Percentiles rank a stretch among this genome's conserved stretches.
Conservation (phyloP, 2,113 vertebrate genomes). For the Thunnus maccoyii region DNA sequence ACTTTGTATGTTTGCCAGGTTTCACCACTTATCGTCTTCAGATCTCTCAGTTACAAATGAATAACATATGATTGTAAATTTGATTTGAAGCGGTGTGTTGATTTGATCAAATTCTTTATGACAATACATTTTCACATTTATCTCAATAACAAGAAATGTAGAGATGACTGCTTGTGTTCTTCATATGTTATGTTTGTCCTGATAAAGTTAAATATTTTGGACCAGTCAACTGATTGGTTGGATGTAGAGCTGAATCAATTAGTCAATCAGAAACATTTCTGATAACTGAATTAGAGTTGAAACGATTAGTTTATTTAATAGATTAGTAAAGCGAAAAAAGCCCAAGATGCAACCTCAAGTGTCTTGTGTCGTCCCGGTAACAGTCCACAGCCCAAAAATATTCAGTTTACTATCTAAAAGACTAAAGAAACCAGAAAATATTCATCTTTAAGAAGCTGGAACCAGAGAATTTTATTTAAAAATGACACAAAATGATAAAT, state of each 20-base stretch:
- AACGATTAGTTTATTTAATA: too few species aligned
- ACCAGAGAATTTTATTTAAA: too few species aligned
- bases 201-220: neutral
- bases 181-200: neutral
- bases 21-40: neutral
- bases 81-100: neutral
- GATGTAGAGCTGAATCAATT: neutral
- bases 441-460: too few species aligned
- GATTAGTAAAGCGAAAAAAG: too few species aligned
- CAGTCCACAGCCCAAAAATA: too few species aligned
- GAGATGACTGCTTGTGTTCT: neutral
- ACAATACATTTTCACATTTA: neutral
- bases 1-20: constrained; percentile 11
- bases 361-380: too few species aligned
- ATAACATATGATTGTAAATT: neutral
- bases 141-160: neutral
- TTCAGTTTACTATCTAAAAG: too few species aligned
- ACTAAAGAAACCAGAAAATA: too few species aligned
- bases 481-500: too few species aligned
- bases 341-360: too few species aligned
- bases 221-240: neutral
- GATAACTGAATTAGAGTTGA: too few species aligned
- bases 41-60: neutral
- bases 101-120: neutral
- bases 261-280: too few species aligned